A percentile compares a stretch with the other conserved stretches of the same genome.
Conservation (phyloP, 2,113 vertebrate genomes). For the Phalacrocorax aristotelis region DNA sequence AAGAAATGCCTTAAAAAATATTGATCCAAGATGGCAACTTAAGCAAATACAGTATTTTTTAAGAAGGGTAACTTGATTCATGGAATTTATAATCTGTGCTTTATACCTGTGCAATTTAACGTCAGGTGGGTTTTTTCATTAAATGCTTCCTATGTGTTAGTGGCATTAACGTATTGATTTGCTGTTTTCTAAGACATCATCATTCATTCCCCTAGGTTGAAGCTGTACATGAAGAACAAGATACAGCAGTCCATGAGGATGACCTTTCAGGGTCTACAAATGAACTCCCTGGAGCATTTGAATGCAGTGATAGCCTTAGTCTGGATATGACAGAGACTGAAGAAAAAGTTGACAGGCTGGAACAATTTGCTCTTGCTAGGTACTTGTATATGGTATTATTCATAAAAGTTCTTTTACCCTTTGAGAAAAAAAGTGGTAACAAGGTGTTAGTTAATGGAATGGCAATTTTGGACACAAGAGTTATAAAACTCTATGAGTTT, state of each 20-base stretch:
- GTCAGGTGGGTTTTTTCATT: not conserved
- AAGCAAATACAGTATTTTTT: not conserved
- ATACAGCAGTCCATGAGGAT: slow-evolving; percentile 79
- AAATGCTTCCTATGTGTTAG: not conserved
- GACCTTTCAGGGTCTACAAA: slow-evolving; percentile 83
- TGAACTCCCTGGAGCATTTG: slow-evolving; percentile 82
- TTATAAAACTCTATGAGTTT: not conserved
- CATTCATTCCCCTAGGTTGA: slow-evolving; percentile 68
- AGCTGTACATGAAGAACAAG: slow-evolving; percentile 79
- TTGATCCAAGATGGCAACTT: not conserved
- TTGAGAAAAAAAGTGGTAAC: not conserved
- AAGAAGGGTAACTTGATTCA: not conserved
- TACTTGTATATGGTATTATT: slow-evolving; percentile 27
- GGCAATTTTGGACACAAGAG: not conserved
- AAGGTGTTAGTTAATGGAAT: not conserved
- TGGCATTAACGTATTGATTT: not conserved
- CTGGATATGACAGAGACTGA: slow-evolving; percentile 81
- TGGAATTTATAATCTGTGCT: not conserved
- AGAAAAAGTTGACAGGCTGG: slow-evolving; percentile 77
- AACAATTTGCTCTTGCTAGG: slow-evolving; percentile 84
- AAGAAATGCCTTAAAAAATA: not conserved
- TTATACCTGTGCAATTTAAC: not conserved
- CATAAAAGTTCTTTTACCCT: not conserved
- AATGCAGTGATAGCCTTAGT: slow-evolving; percentile 80
- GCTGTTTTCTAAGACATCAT: slow-evolving; percentile 21